These are phyloP conservation scores for Macropus fuliginosus DNA, from an alignment of 2,797 vertebrate genomes.

Conservation along the genomic window DNA sequence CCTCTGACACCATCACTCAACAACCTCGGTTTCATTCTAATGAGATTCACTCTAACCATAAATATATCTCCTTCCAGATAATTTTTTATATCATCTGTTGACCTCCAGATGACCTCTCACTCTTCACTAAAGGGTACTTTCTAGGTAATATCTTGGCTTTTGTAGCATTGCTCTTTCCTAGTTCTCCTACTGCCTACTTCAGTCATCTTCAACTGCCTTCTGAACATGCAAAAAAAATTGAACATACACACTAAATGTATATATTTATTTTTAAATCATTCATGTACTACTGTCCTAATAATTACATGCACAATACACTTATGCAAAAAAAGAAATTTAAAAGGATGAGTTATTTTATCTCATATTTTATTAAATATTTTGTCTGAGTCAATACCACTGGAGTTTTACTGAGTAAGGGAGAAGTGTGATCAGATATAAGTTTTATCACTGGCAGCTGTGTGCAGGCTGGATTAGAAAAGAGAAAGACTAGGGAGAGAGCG, in stretches of 20 bases:
- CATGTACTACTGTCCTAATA: not conserved
- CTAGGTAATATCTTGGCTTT: not conserved
- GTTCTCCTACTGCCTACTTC: not conserved
- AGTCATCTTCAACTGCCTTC: not conserved
- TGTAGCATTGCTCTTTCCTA: not conserved
- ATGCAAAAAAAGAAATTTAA: not conserved
- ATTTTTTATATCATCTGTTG: not conserved
- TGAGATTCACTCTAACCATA: not conserved
- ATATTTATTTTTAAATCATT: not conserved
- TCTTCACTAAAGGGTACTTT: not conserved
- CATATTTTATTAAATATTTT: not conserved
- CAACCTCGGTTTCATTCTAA: too few species aligned
- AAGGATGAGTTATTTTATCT: not conserved
- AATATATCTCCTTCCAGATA: not conserved
- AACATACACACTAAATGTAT: not conserved
- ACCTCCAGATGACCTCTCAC: not conserved
- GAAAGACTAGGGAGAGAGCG: not conserved
- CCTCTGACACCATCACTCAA: not conserved
- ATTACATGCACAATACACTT: not conserved
- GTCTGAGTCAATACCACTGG: not conserved
- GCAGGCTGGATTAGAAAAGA: not conserved
- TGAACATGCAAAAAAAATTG: not conserved
- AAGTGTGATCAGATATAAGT: not conserved
- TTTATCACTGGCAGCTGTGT: not conserved
- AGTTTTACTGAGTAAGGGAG: not conserved